These are phyloP conservation scores for Aromia moschata DNA, from an alignment of 2,888 invertebrate genomes.

Conservation along the genomic window DNA sequence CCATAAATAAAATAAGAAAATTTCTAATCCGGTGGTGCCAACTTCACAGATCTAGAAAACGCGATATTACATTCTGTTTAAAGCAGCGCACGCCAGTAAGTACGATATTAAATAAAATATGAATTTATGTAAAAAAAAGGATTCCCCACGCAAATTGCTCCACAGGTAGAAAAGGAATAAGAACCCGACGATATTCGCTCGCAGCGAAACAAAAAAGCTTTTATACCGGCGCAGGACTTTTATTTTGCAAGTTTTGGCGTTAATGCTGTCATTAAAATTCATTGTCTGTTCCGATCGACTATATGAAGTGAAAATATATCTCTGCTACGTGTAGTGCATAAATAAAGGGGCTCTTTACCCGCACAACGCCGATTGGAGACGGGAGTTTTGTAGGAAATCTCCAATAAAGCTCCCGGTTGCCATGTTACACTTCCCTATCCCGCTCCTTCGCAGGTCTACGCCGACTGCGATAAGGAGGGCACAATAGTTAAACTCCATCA, in stretches of 20 bases:
- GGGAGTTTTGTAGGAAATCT: constrained; percentile 22
- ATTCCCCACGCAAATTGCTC: no score
- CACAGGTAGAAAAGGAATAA: constrained; percentile 16
- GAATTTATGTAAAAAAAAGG: no score
- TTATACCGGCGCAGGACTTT: constrained; percentile 38
- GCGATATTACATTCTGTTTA: no score
- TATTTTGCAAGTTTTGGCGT: constrained; percentile 47
- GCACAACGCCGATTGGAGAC: constrained; percentile 20
- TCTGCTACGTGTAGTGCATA: constrained; percentile 58
- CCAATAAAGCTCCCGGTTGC: constrained; percentile 12
- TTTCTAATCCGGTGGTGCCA: no score
- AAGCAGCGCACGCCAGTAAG: no score
- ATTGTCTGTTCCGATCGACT: constrained; percentile 61
- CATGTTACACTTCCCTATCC: constrained; percentile 12
- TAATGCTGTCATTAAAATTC: constrained; percentile 60
- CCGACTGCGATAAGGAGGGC: constrained; percentile 23
- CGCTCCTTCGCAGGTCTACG: constrained; percentile 16
- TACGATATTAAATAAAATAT: no score
- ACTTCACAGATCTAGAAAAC: no score
- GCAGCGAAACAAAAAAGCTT: constrained; percentile 33
- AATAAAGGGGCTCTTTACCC: constrained; percentile 43
- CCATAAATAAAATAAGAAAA: no score
- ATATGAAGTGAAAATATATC: constrained; percentile 64
- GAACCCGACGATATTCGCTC: constrained; percentile 30
- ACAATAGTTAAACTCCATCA: constrained; percentile 47